A percentile compares a stretch with the other conserved stretches of the same genome.
Evolutionary conservation across 2,797 vertebrate genomes (phyloP).

Genomic region (Microctenopoma lineatum): DNA sequence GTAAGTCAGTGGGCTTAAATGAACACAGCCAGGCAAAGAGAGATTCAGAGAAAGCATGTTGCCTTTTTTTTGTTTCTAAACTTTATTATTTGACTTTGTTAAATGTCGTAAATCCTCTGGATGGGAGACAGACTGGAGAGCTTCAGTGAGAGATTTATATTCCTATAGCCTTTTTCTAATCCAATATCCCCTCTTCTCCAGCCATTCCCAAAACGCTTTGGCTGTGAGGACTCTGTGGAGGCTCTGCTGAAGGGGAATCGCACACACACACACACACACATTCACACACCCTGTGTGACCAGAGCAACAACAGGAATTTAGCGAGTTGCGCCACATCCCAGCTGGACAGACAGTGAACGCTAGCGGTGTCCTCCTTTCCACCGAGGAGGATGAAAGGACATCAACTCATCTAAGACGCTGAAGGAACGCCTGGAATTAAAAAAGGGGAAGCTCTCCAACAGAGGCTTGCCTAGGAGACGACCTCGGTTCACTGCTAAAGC

Average conservation of each 20-base stretch:
- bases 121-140: conserved; percentile 76
- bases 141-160: conserved; percentile 80
- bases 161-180: conserved; percentile 77
- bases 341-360: conserved; percentile 80
- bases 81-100: conserved; percentile 78
- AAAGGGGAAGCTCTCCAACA: conserved; percentile 78
- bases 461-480: conserved; percentile 76
- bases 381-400: conserved; percentile 80
- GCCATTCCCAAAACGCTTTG: conserved; percentile 77
- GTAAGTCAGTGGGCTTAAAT: conserved; percentile 51
- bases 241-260: conserved; percentile 67
- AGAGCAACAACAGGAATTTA: conserved; percentile 82
- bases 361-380: conserved; percentile 78
- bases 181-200: conserved; percentile 76
- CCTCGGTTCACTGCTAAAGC: conserved; percentile 75
- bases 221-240: conserved; percentile 72
- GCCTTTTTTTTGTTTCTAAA: conserved; percentile 43
- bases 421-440: conserved; percentile 81
- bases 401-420: conserved; percentile 73
- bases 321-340: conserved; percentile 80
- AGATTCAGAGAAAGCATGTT: conserved; percentile 50
- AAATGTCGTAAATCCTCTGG: conserved; percentile 80
- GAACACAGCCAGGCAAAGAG: conserved; percentile 59
- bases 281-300: conserved; percentile 77
- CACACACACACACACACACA: conserved; percentile 37